Evolutionary conservation across 1,140 invertebrate species (phyloP).

Genomic region (Hylyphantes graminicola): DNA sequence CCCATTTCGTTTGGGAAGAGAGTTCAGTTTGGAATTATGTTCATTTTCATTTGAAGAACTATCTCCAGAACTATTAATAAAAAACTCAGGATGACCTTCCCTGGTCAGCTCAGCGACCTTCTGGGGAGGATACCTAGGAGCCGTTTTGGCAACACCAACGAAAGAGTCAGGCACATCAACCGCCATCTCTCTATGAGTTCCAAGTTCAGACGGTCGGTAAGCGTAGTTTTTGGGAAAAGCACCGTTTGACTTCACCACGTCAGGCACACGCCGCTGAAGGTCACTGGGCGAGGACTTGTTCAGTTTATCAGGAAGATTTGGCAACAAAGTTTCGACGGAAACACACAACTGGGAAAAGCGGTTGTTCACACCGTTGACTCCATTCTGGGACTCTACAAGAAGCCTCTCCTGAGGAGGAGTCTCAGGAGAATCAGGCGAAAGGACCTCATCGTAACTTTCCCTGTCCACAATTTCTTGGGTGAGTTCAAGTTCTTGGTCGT

Average conservation of each 20-base stretch:
- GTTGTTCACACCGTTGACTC: slow-evolving; percentile 11
- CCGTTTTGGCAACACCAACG: slow-evolving; percentile 89
- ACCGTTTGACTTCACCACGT: slow-evolving; percentile 13
- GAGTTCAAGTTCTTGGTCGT: slow-evolving; percentile 60
- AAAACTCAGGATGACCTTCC: slow-evolving; percentile 57
- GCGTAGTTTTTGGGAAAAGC: background rate
- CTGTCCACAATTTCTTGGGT: slow-evolving; percentile 60
- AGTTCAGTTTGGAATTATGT: slow-evolving; percentile 30
- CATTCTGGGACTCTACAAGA: slow-evolving; percentile 47
- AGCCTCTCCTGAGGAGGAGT: slow-evolving; percentile 51
- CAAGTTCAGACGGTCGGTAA: slow-evolving; percentile 16
- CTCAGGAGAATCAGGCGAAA: slow-evolving; percentile 43
- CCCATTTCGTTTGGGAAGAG: slow-evolving; percentile 7
- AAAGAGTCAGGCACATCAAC: slow-evolving; percentile 98
- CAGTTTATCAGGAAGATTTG: slow-evolving; percentile 47
- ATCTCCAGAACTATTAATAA: slow-evolving; percentile 56
- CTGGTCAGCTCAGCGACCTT: slow-evolving; percentile 69
- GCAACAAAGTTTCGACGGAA: slow-evolving; percentile 51
- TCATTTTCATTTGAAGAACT: slow-evolving; percentile 51
- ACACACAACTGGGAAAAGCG: slow-evolving; percentile 48
- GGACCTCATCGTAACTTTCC: slow-evolving; percentile 27
- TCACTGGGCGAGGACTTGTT: slow-evolving; percentile 16
- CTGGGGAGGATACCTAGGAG: slow-evolving; percentile 87
- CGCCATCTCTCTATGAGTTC: slow-evolving; percentile 84
- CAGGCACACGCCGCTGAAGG: background rate